Conservation (phyloP, 2,113 vertebrate species). For the Hypocryptadius cinnamomeus region DNA sequence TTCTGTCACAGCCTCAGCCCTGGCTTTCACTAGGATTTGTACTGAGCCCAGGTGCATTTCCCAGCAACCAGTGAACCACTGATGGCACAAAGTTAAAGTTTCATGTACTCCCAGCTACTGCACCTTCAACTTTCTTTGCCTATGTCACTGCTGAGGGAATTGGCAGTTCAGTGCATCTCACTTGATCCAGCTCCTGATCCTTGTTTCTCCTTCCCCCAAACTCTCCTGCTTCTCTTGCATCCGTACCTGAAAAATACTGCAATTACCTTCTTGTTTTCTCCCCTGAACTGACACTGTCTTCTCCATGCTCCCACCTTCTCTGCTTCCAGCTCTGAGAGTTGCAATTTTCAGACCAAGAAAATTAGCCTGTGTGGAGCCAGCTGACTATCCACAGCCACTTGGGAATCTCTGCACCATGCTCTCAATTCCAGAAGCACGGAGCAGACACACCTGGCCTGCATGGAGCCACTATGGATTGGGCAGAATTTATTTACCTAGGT, state of each 20-base stretch:
- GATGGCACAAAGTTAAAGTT: neutral
- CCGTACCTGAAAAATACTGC: conserved; percentile 13
- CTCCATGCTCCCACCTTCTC: conserved; percentile 56
- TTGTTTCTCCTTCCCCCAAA: neutral
- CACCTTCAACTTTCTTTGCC: neutral
- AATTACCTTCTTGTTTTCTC: neutral
- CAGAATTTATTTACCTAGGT: conserved; percentile 47
- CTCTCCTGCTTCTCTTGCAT: neutral
- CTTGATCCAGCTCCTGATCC: neutral
- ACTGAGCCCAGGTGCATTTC: neutral
- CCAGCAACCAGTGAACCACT: neutral
- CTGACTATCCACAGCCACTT: conserved; percentile 32
- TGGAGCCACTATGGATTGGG: conserved; percentile 48
- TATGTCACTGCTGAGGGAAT: neutral
- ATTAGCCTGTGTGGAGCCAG: conserved; percentile 49
- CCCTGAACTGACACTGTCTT: conserved; percentile 50
- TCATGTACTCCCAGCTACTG: neutral
- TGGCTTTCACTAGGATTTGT: neutral
- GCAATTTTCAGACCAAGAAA: conserved; percentile 53
- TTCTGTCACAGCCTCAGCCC: neutral
- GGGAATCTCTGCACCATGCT: conserved; percentile 61
- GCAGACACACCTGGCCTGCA: conserved; percentile 59
- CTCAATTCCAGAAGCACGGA: conserved; percentile 58
- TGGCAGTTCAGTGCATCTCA: neutral
- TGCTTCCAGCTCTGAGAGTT: conserved; percentile 59